These are phyloP conservation scores for Bambusicola thoracicus DNA, from an alignment of 2,113 vertebrate genomes.

Conservation along the genomic window DNA sequence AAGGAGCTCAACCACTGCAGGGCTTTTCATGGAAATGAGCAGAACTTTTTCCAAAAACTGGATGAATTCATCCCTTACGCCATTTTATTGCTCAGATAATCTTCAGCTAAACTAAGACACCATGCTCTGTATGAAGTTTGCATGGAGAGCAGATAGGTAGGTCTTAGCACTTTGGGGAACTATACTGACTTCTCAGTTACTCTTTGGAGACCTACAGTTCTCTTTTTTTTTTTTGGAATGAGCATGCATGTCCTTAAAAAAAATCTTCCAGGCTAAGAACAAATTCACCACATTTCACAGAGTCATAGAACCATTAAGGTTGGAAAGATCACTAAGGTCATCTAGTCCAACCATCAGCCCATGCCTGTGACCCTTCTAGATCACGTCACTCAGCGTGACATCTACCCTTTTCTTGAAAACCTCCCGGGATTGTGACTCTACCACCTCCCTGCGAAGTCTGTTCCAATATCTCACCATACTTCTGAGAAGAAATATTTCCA, in stretches of 20 bases:
- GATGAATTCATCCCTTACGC: neutral
- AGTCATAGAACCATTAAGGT: no score
- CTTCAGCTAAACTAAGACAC: neutral
- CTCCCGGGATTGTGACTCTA: no score
- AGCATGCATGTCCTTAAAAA: neutral
- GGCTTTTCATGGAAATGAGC: constrained; percentile 25
- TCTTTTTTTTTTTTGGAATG: neutral
- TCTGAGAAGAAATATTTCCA: no score
- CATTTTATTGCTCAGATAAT: neutral
- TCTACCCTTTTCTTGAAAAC: no score
- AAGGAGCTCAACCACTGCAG: constrained; percentile 35
- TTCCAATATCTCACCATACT: no score
- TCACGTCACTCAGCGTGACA: no score
- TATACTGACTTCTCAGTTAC: neutral
- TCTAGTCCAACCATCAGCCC: no score
- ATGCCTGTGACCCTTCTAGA: no score
- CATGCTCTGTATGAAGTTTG: neutral
- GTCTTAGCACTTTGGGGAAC: neutral
- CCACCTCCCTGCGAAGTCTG: no score
- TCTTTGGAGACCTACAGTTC: neutral
- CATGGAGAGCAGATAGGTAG: neutral
- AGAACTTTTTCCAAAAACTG: neutral
- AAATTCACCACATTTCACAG: neutral
- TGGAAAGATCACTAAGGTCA: no score
- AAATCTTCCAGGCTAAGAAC: neutral